Base-by-base conservation (phyloP, 2,888 invertebrate species). In the Aphidius colemani region DNA sequence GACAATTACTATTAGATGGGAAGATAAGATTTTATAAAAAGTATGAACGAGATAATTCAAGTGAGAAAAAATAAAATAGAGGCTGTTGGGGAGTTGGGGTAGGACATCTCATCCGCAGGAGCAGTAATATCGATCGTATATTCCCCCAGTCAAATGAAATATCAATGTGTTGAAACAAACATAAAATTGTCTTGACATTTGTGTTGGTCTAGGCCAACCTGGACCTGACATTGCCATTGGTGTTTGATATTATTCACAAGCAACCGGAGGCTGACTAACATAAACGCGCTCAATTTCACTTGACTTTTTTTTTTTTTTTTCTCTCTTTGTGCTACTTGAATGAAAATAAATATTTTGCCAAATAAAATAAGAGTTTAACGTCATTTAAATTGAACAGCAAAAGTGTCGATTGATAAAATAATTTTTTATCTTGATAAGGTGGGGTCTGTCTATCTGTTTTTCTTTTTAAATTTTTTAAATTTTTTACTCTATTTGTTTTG, bases 91-190 rank as follows among this genome's bases (percentile, higher is more conserved):
- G 64, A 66, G 64, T 74, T 79, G 65, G 70, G 71, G 68, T 72
- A 67, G 70, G 68, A 71, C 70, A 70, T n/a, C 66, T 70, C 67
- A 68, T 69, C 2, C 77, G 79, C 79, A 81, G 81, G 80, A 80
- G 80, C 79, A 77, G 80, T 75, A 75, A 78, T 76, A 81, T 81
- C 80, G 81, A 81, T 78, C 76, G n/a, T n/a, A n/a, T 77, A 73
- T 73, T 44, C 59, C 41, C 53, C 66, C 68, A 61, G 74, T 2
- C 70, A 69, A 69, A 67, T 71, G 70, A 69, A 67, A 68, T 71
- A 72, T 63, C 63, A 59, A 59, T 46, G 46, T 56, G 46, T 57
- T 13, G 18, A 48, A 41, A 9, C 5, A n/a, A n/a, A n/a, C n/a
- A n/a, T 41, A 53, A 18, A 55, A 44, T 56, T 62, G 61, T 61